Conservation (phyloP, 1,140 invertebrate genomes). For the Drosophila trapezifrons region DNA sequence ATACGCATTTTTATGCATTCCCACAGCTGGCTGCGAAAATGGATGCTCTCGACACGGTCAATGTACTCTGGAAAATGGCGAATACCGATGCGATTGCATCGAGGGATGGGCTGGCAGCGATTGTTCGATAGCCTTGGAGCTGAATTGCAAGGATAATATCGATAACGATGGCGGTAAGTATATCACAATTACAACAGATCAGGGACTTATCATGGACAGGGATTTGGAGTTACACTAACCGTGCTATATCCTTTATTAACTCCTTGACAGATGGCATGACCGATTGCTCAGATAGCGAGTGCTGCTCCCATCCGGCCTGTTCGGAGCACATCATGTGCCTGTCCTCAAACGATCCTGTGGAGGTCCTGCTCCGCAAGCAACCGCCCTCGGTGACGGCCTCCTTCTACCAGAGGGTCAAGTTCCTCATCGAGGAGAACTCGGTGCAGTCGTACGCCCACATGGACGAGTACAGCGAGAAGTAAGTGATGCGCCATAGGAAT, state of each 20-base stretch:
- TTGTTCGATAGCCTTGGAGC: slow-evolving; percentile 95
- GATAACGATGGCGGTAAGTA: slow-evolving; percentile 99
- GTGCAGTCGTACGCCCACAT: slow-evolving; percentile 98
- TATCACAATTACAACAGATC: too few species aligned
- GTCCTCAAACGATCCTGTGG: slow-evolving; percentile 96
- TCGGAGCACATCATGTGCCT: slow-evolving; percentile 96
- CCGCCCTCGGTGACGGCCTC: slow-evolving; percentile 97
- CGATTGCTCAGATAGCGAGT: slow-evolving; percentile 99
- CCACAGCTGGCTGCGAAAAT: slow-evolving; percentile 95
- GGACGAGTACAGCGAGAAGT: slow-evolving; percentile 99
- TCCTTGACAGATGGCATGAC: slow-evolving; percentile 93
- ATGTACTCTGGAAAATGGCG: slow-evolving; percentile 93
- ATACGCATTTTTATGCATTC: too few species aligned
- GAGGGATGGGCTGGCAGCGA: slow-evolving; percentile 95
- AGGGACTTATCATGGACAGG: too few species aligned
- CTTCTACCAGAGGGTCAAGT: slow-evolving; percentile 99
- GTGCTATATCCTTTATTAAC: too few species aligned
- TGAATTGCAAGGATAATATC: slow-evolving; percentile 95
- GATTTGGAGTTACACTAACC: too few species aligned
- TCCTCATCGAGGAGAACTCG: slow-evolving; percentile 98
- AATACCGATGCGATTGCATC: slow-evolving; percentile 95
- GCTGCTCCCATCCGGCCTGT: slow-evolving; percentile 93
- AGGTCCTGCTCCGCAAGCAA: slow-evolving; percentile 97
- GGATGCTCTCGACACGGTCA: slow-evolving; percentile 95
- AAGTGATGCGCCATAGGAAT: slow-evolving; percentile 85